Evolutionary conservation across 2,888 invertebrate species (phyloP).

Genomic region (Muscina levida): DNA sequence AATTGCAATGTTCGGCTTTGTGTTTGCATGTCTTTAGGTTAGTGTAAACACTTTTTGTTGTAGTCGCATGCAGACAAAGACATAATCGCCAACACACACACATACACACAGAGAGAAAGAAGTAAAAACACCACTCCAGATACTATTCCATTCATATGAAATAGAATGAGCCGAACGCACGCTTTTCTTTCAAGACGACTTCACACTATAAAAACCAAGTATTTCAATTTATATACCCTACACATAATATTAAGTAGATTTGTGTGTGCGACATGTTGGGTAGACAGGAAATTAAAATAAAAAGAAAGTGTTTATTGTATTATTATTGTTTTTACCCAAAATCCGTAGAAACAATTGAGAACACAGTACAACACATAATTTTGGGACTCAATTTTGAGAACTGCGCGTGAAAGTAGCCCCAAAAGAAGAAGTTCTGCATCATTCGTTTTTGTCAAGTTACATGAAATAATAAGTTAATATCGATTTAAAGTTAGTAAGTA

Average conservation of each 20-base stretch:
- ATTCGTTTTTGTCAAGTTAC: no score
- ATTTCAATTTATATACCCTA: not conserved
- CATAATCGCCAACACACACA: constrained; percentile 12
- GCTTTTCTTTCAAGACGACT: not conserved
- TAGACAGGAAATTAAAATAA: not conserved
- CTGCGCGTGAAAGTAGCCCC: no score
- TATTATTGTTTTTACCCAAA: no score
- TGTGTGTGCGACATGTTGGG: not conserved
- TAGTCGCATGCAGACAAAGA: constrained; percentile 15
- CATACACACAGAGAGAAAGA: not conserved
- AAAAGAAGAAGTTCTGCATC: no score
- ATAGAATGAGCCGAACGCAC: not conserved
- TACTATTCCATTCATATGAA: not conserved
- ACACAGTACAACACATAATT: no score
- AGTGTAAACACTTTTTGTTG: constrained; percentile 64
- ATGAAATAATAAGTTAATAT: no score
- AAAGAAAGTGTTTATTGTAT: not conserved
- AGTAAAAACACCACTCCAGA: not conserved
- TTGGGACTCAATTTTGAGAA: no score
- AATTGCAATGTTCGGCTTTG: constrained; percentile 55
- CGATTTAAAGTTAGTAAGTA: no score
- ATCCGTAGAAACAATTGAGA: no score
- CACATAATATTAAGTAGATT: not conserved
- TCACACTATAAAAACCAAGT: not conserved
- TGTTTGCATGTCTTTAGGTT: constrained; percentile 69